Evolutionary conservation across 1,140 invertebrate genomes (phyloP).

Genomic region (Drosophila funebris): DNA sequence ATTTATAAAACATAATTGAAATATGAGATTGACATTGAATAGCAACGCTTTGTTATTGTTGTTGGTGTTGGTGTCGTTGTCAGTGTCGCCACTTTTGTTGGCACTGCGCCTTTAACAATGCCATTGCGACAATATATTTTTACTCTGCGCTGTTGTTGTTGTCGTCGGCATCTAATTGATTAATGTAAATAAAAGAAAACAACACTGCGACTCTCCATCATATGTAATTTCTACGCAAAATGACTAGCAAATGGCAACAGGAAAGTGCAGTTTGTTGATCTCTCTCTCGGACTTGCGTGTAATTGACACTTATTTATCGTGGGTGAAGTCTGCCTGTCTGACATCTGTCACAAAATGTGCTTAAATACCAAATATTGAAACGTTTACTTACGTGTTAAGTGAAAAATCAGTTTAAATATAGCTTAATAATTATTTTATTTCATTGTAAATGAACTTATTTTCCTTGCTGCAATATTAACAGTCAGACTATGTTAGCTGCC

Average conservation of each 20-base stretch:
- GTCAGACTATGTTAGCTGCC: not conserved
- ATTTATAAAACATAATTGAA: constrained; percentile 81
- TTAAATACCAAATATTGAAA: not conserved
- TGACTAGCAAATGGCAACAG: constrained; percentile 11
- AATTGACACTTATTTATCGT: constrained; percentile 45
- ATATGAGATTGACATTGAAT: constrained; percentile 81
- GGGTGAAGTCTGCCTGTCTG: constrained; percentile 1
- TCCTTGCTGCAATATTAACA: not conserved
- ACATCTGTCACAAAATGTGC: constrained; percentile 9
- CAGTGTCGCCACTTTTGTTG: constrained; percentile 58
- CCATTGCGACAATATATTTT: constrained; percentile 52
- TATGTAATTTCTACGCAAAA: constrained; percentile 32
- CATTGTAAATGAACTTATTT: not conserved
- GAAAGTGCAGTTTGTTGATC: constrained; percentile 38
- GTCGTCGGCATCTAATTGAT: constrained; percentile 69
- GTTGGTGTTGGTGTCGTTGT: constrained; percentile 35
- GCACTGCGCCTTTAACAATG: constrained; percentile 42
- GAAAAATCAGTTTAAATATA: not conserved
- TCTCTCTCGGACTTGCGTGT: constrained; percentile 7
- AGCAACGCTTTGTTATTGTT: constrained; percentile 43
- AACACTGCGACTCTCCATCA: constrained; percentile 28
- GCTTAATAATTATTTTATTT: not conserved
- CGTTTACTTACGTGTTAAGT: not conserved
- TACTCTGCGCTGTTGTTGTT: constrained; percentile 23
- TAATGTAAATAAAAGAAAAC: constrained; percentile 63